Percentiles rank a stretch among this genome's conserved stretches.
Evolutionary conservation across 2,113 vertebrate species (phyloP).

Genomic region (Gobiocypris rarus): DNA sequence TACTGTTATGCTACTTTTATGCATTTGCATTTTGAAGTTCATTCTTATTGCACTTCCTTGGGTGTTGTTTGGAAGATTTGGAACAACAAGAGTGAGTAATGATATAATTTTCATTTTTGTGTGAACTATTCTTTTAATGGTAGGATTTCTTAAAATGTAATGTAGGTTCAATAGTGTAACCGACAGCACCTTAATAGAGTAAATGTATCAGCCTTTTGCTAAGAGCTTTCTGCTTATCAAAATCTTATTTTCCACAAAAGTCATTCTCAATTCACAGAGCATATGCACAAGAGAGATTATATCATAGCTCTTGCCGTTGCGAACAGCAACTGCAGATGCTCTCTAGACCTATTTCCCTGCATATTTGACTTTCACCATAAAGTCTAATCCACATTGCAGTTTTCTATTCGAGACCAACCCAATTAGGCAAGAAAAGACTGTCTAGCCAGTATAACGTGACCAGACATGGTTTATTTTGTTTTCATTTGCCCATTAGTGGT

Average conservation of each 20-base stretch:
- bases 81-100: neutral
- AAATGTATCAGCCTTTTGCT: neutral
- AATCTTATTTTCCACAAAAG: slow-evolving; percentile 31
- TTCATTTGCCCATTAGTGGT: neutral
- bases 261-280: neutral
- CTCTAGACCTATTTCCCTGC: neutral
- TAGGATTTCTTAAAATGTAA: neutral
- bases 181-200: neutral
- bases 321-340: no score
- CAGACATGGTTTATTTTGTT: neutral
- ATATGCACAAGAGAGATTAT: slow-evolving; percentile 9
- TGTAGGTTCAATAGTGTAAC: neutral
- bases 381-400: neutral
- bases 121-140: neutral
- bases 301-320: neutral
- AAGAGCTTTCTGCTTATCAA: neutral
- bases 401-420: neutral
- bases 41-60: neutral
- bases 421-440: neutral
- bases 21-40: neutral
- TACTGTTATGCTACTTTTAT: neutral
- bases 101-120: neutral
- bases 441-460: neutral
- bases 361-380: neutral
- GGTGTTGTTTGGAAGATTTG: neutral